These are phyloP conservation scores for Leguminivora glycinivorella DNA, from an alignment of 1,140 invertebrate species.

Conservation along the genomic window DNA sequence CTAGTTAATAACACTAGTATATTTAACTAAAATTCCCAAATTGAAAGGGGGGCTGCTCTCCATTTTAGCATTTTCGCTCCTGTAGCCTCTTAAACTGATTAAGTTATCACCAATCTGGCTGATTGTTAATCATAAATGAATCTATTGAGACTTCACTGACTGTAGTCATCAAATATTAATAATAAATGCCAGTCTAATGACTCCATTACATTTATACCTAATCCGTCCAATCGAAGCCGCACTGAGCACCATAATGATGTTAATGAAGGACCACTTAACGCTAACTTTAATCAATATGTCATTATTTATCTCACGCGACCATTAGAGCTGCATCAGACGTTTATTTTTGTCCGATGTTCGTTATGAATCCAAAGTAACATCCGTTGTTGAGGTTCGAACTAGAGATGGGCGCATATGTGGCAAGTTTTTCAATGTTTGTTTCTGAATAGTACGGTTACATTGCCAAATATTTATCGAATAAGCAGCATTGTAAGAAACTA, in stretches of 20 bases:
- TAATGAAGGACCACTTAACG: constrained; percentile 12
- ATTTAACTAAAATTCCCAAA: no score
- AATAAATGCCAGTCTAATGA: background rate
- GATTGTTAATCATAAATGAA: no score
- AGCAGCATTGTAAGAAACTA: no score
- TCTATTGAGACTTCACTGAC: background rate
- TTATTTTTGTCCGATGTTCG: constrained; percentile 32
- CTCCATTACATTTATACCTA: background rate
- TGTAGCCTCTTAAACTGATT: no score
- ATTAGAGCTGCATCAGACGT: constrained; percentile 3
- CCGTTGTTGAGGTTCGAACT: constrained; percentile 65
- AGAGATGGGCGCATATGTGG: no score
- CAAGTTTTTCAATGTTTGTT: no score
- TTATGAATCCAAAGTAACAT: constrained; percentile 65
- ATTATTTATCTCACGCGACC: constrained; percentile 1
- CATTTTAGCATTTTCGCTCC: no score
- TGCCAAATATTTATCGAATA: no score
- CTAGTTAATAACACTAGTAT: no score
- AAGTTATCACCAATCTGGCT: no score
- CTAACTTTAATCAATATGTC: constrained; percentile 7
- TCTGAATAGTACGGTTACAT: no score
- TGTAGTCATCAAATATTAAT: background rate
- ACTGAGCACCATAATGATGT: background rate
- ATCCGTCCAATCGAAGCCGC: background rate
- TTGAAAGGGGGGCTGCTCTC: no score